These are phyloP conservation scores for Adoxophyes honmai DNA, from an alignment of 1,140 invertebrate genomes.

Conservation along the genomic window DNA sequence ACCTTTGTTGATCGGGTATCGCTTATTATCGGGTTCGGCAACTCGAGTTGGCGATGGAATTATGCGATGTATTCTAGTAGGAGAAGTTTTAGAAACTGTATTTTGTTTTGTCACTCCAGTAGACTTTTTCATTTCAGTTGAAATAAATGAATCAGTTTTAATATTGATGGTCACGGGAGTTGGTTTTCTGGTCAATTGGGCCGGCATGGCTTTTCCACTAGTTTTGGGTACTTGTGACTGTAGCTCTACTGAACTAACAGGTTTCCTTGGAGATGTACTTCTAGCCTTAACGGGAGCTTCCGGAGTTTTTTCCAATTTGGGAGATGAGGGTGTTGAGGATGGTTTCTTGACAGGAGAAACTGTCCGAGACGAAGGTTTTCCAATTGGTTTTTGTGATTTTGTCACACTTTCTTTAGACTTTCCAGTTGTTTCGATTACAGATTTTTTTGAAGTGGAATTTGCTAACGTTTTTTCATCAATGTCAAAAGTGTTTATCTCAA, in stretches of 20 bases:
- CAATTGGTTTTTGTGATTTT: slow-evolving; percentile 39
- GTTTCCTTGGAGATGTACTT: slow-evolving; percentile 61
- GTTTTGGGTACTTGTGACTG: slow-evolving; percentile 51
- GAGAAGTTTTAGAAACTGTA: slow-evolving; percentile 37
- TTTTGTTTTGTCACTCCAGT: slow-evolving; percentile 42
- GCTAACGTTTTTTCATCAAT: slow-evolving; percentile 20
- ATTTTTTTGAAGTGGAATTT: slow-evolving; percentile 23
- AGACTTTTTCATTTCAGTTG: slow-evolving; percentile 48
- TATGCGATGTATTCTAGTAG: slow-evolving; percentile 31
- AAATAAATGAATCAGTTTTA: slow-evolving; percentile 46
- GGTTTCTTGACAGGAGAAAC: slow-evolving; percentile 58
- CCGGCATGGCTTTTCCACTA: slow-evolving; percentile 32
- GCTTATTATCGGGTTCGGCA: slow-evolving; percentile 42
- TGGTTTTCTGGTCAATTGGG: slow-evolving; percentile 40
- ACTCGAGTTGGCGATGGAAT: slow-evolving; percentile 28
- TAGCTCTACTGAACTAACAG: slow-evolving; percentile 37
- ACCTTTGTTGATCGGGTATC: slow-evolving; percentile 32
- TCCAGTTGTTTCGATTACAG: slow-evolving; percentile 18
- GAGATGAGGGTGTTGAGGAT: slow-evolving; percentile 23
- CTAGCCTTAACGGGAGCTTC: slow-evolving; percentile 40
- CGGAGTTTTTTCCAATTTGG: slow-evolving; percentile 31
- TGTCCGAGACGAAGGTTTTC: slow-evolving; percentile 49
- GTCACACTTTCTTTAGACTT: slow-evolving; percentile 34
- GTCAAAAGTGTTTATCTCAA: slow-evolving; percentile 13
- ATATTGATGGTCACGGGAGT: slow-evolving; percentile 35